phyloP scores from a whole-genome alignment of 2,888 invertebrate species.

The Conistra vaccinii region DNA sequence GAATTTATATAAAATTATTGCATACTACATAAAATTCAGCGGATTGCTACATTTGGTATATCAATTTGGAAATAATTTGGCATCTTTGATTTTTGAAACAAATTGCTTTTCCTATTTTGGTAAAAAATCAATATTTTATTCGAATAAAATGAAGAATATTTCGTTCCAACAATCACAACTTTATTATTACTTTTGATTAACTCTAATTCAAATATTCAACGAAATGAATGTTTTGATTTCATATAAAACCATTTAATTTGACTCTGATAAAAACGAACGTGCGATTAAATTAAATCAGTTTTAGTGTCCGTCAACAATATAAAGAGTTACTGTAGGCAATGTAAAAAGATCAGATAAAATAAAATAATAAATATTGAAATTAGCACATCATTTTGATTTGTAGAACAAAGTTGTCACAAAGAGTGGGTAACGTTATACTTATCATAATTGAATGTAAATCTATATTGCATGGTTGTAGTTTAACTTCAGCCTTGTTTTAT shows the following conservation, averaged over 20 bases:
- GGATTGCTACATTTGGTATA: conserved; percentile 60
- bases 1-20: conserved; percentile 57
- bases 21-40: conserved; percentile 60
- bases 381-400: background rate
- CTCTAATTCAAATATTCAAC: background rate
- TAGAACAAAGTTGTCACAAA: background rate
- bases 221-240: background rate
- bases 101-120: background rate
- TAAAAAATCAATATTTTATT: background rate
- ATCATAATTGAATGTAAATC: conserved; percentile 5
- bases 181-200: background rate
- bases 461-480: conserved; percentile 16
- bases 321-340: background rate
- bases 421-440: background rate
- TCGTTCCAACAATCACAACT: background rate
- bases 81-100: conserved; percentile 23
- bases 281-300: background rate
- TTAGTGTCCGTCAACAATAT: conserved; percentile 25
- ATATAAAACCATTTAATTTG: background rate
- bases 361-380: conserved; percentile 9
- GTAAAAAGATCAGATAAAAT: conserved; percentile 21
- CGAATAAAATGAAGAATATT: background rate
- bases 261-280: background rate
- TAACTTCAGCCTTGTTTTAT: conserved; percentile 27
- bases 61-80: conserved; percentile 39